Evolutionary conservation across 2,888 invertebrate species (phyloP), one percentile per base, ranked within the genome.

Genomic region (Gordius sp.): DNA sequence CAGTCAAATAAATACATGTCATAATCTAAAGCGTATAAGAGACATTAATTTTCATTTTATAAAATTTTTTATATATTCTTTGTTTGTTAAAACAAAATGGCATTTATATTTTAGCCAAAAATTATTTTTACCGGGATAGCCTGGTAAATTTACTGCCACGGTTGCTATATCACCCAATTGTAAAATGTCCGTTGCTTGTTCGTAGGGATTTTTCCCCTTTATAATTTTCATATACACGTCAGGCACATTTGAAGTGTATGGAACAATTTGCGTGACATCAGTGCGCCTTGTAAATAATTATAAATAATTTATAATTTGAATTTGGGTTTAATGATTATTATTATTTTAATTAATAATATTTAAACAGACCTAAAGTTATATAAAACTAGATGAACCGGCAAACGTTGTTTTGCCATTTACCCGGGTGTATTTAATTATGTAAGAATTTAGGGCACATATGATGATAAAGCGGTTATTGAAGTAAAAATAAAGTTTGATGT

Each of bases 1-100:
- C 55, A 54, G 27, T 54, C 55, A 54, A 27, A 54, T 16, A 54
- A 28, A 20, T 27, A 54, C 55, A 54, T 54, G 23, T 54, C 55
- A 20, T 54, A 54, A 27, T 54, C 55, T 54, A 16, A 20, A 23
- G 23, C n/a, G n/a, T n/a, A n/a, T n/a, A n/a, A n/a, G n/a, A 13
- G 39, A 8, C 39, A 33, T 33, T 33, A 13, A 33, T 33, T 33
- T 13, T 33, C 39, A 33, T 33, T n/a, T 33, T 33, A n/a, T 33
- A 33, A 33, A 13, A 33, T 33, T 33, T 33, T 13, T 33, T 33
- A 33, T 8, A 8, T 33, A 33, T 33, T 33, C 39, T 13, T 13
- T 13, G 39, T 8, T 33, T 8, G 39, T 33, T 33, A n/a, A n/a
- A n/a, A n/a, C n/a, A n/a, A n/a, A n/a, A n/a, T n/a, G n/a, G n/a